These are phyloP conservation scores for Etheostoma perlongum DNA, from an alignment of 2,797 vertebrate species.

Conservation along the genomic window DNA sequence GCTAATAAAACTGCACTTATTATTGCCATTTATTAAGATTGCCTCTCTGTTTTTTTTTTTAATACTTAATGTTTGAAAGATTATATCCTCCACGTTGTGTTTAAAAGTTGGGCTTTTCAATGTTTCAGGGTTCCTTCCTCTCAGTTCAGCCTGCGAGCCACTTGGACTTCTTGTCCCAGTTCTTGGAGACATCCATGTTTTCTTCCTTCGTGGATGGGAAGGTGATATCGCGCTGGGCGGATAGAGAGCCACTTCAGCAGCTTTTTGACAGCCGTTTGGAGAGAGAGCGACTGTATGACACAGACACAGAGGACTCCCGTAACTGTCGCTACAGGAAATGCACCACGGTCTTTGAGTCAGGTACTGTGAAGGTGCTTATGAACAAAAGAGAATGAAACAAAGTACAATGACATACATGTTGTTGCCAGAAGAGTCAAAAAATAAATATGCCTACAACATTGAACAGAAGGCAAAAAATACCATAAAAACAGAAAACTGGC, in stretches of 20 bases:
- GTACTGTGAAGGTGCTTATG: constrained; percentile 75
- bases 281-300: constrained; percentile 90
- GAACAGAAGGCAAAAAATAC: background rate
- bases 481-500: background rate
- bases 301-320: constrained; percentile 87
- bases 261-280: constrained; percentile 96
- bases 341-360: constrained; percentile 92
- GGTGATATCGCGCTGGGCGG: constrained; percentile 96
- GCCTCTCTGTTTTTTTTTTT: background rate
- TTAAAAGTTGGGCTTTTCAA: background rate
- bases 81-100: background rate
- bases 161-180: constrained; percentile 95
- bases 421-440: background rate
- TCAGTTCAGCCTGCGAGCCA: constrained; percentile 93
- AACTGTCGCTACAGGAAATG: constrained; percentile 92
- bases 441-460: background rate
- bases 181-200: constrained; percentile 99
- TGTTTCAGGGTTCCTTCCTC: constrained; percentile 94
- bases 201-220: constrained; percentile 98
- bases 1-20: background rate
- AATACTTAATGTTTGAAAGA: background rate
- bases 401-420: background rate
- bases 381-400: background rate
- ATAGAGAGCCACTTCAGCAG: constrained; percentile 92
- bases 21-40: background rate